Conservation (phyloP, 2,797 vertebrate species). For the Poecilia picta region DNA sequence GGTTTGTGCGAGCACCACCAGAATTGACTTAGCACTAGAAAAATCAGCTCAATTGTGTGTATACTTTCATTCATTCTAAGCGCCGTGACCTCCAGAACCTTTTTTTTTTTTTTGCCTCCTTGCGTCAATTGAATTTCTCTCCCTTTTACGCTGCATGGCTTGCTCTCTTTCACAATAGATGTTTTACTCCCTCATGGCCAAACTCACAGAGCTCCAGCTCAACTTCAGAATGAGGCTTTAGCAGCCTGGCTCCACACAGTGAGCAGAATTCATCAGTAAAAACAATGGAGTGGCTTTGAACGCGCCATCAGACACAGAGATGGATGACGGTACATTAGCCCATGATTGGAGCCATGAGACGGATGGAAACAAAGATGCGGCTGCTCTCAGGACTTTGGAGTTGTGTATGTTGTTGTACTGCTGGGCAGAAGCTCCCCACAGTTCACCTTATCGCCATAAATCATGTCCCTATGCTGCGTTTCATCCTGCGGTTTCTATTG, state of each 20-base stretch:
- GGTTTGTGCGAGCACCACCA: conserved; percentile 9
- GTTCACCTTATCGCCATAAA: conserved; percentile 1
- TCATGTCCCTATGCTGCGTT: background rate
- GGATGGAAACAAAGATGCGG: conserved; percentile 35
- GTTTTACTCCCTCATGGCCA: conserved; percentile 37
- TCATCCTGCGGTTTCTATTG: background rate
- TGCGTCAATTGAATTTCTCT: conserved; percentile 37
- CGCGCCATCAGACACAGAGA: conserved; percentile 31
- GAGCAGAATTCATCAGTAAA: conserved; percentile 32
- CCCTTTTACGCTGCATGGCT: conserved; percentile 29
- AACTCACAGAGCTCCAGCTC: conserved; percentile 34
- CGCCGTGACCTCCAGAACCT: conserved; percentile 37
- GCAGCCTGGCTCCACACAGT: conserved; percentile 22
- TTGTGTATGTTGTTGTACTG: background rate
- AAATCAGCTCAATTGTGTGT: conserved; percentile 3
- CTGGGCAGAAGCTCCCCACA: background rate
- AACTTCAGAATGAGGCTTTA: conserved; percentile 37
- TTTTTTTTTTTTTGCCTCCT: conserved; percentile 3
- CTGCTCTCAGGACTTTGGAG: conserved; percentile 22
- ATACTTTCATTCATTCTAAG: conserved; percentile 15
- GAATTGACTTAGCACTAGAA: conserved; percentile 8
- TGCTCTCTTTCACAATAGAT: conserved; percentile 34
- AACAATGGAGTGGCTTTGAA: conserved; percentile 37
- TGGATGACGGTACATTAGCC: conserved; percentile 48
- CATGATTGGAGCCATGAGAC: conserved; percentile 36